Evolutionary conservation across 2,113 vertebrate species (phyloP).

Genomic region (Hymenochirus boettgeri): DNA sequence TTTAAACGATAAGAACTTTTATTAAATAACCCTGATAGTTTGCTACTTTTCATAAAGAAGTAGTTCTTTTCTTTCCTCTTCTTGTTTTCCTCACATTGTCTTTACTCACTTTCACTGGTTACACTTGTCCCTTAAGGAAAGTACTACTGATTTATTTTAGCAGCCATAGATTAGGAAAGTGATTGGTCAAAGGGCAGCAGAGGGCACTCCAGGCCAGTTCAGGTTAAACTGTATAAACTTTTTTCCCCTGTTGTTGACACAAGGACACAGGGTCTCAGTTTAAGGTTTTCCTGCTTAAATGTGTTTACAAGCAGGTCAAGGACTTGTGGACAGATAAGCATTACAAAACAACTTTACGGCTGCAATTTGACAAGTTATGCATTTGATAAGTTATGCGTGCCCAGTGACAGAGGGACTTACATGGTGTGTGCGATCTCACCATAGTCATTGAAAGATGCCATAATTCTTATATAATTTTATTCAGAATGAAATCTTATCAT

Average conservation of each 20-base stretch:
- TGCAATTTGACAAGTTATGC: slow-evolving; percentile 53
- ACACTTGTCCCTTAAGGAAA: slow-evolving; percentile 22
- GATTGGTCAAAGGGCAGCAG: slow-evolving; percentile 82
- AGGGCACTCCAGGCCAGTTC: slow-evolving; percentile 90
- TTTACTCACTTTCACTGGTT: slow-evolving; percentile 16
- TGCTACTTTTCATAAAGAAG: no score
- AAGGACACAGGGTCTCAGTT: slow-evolving; percentile 77
- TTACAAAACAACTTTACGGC: slow-evolving; percentile 84
- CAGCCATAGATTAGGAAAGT: slow-evolving; percentile 74
- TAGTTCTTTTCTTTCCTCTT: neutral
- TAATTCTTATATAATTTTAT: no score
- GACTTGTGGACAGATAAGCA: slow-evolving; percentile 92
- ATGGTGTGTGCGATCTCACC: neutral
- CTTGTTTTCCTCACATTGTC: neutral
- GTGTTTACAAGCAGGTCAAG: slow-evolving; percentile 98
- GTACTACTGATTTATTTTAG: slow-evolving; percentile 47
- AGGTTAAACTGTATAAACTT: slow-evolving; percentile 85
- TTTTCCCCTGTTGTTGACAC: slow-evolving; percentile 68
- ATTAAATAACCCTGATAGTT: no score
- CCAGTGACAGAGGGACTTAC: neutral
- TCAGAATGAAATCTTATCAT: no score
- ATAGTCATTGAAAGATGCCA: neutral
- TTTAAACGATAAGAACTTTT: no score
- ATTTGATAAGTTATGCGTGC: neutral
- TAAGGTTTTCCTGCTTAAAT: slow-evolving; percentile 81